Evolutionary conservation across 2,113 vertebrate species (phyloP).

Genomic region (Daboia siamensis): DNA sequence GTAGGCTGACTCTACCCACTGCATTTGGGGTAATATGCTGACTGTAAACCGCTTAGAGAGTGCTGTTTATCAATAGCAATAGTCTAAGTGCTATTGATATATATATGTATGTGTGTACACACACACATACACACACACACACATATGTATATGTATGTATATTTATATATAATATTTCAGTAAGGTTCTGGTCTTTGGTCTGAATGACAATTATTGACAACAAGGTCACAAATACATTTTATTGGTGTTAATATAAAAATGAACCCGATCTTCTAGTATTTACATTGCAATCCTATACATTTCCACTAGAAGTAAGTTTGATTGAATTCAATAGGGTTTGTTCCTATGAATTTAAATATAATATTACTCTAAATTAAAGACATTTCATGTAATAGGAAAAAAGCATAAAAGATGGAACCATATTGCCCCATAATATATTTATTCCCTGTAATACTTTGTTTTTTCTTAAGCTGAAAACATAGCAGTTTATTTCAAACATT

Average conservation of each 20-base stretch:
- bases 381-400: slow-evolving; percentile 36
- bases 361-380: slow-evolving; percentile 37
- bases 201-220: slow-evolving; percentile 71
- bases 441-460: slow-evolving; percentile 47
- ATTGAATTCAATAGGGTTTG: background rate
- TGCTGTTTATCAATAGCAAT: background rate
- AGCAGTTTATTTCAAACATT: slow-evolving; percentile 57
- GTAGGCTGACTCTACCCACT: background rate
- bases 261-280: slow-evolving; percentile 41
- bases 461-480: slow-evolving; percentile 55
- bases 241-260: slow-evolving; percentile 51
- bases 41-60: background rate
- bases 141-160: too few relatives aligned
- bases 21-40: background rate
- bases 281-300: background rate
- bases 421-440: slow-evolving; percentile 53
- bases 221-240: slow-evolving; percentile 71
- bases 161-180: too few relatives aligned
- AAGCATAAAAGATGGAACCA: slow-evolving; percentile 56
- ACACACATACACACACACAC: too few relatives aligned
- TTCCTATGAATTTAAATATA: background rate
- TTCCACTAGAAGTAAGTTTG: background rate
- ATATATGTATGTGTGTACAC: background rate
- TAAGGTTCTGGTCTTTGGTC: slow-evolving; percentile 57
- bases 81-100: slow-evolving; percentile 56